Evolutionary conservation across 2,888 invertebrate species (phyloP), one percentile per base, ranked within the genome.

Genomic region (Leptarthrus brevirostris): DNA sequence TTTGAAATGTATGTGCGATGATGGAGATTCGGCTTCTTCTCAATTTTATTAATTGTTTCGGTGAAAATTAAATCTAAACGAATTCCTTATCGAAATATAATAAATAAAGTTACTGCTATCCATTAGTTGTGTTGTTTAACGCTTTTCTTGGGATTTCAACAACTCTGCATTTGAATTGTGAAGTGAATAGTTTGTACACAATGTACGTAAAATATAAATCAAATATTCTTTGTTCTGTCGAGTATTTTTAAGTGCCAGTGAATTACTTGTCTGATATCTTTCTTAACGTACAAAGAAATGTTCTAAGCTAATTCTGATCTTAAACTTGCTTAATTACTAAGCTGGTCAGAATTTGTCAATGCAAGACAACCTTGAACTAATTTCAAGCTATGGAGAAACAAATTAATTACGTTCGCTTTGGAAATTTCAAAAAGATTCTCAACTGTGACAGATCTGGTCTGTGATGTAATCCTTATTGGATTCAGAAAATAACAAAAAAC

Each of bases 361-460:
- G 30, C 16, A 30, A 10, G 10, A 8, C 40, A 20, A n/a, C 58
- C 58, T 58, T 58, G 58, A 58, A 34, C 58, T 58, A 58, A 58
- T 36, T 58, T 58, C 22, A 26, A 16, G 26, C 30, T 12, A 12
- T 40, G 12, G 8, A 40, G 30, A 12, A n/a, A 40, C 12, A 8
- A 40, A 3, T 12, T 40, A 12, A 3, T 12, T n/a, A 12, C n/a
- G 8, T n/a, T 40, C n/a, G n/a, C 40, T 40, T 49, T 49, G 16
- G 49, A 8, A 24, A 26, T 56, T 56, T 0, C 14, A 26, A 56
- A n/a, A n/a, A n/a, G n/a, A 58, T 58, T 36, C 26, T 58, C 30
- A 34, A n/a, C 14, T 16, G 58, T 20, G 6, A 26, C 22, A 2
- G 54, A 26, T 26, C 53, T 49, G 6, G 16, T 20, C 30, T 18